phyloP scores from a whole-genome alignment of 2,888 invertebrate species.

The Platynereis dumerilii region DNA sequence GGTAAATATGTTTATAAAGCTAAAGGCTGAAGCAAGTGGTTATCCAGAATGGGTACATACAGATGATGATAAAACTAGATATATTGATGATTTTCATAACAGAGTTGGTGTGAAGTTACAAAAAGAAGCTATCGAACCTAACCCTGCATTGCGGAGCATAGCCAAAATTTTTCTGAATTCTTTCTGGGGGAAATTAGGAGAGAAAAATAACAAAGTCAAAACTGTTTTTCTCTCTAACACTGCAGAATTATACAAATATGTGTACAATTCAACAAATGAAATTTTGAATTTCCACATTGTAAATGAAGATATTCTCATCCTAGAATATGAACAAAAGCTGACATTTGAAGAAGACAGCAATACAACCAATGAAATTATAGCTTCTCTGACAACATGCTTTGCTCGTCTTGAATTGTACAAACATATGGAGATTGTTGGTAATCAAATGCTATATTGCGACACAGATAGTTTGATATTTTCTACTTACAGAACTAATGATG shows the following conservation, averaged over 20 bases:
- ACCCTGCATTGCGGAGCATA: conserved; percentile 5
- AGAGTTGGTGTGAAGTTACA: conserved; percentile 5
- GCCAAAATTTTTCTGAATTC: conserved; percentile 8
- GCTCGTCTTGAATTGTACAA: conserved; percentile 11
- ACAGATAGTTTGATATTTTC: conserved; percentile 12
- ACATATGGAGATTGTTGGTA: conserved; percentile 45
- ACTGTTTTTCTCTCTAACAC: background rate
- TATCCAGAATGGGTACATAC: background rate
- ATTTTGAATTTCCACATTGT: conserved; percentile 9
- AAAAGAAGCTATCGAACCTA: conserved; percentile 14
- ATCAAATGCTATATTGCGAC: conserved; percentile 8
- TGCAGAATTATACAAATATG: background rate
- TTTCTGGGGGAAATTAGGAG: conserved; percentile 35
- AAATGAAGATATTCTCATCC: background rate
- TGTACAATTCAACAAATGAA: background rate
- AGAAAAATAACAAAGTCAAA: background rate
- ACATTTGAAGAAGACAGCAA: background rate
- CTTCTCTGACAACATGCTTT: conserved; percentile 11
- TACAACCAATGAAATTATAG: conserved; percentile 8
- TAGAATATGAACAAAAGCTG: background rate
- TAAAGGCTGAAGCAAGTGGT: conserved; percentile 43
- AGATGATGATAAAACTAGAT: conserved; percentile 24
- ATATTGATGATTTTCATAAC: conserved; percentile 33
- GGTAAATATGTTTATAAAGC: conserved; percentile 46
- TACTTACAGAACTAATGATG: background rate